These are phyloP conservation scores for Apodemia hepburni DNA, from an alignment of 2,888 invertebrate species.

Conservation along the genomic window DNA sequence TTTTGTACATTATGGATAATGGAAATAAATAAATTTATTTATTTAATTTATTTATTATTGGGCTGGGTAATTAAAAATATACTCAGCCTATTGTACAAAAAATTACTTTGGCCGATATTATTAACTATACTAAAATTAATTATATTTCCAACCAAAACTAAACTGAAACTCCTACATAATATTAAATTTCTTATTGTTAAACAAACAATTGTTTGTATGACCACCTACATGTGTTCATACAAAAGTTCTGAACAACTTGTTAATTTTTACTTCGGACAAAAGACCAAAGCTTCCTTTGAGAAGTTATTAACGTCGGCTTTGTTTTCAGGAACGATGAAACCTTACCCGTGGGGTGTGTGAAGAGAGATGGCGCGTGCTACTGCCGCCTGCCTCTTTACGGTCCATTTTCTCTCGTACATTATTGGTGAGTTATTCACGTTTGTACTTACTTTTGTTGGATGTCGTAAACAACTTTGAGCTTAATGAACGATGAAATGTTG, in stretches of 20 bases:
- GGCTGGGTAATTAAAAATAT: no score
- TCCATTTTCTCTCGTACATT: constrained; percentile 71
- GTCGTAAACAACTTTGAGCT: constrained; percentile 32
- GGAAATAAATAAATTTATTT: no score
- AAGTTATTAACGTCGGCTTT: constrained; percentile 58
- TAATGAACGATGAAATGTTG: constrained; percentile 23
- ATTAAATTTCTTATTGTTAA: constrained; percentile 4
- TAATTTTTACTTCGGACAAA: constrained; percentile 28
- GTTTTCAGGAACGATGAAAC: constrained; percentile 68
- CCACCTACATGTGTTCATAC: constrained; percentile 10
- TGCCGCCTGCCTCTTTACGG: constrained; percentile 65
- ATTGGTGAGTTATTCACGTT: constrained; percentile 55
- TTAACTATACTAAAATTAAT: not conserved
- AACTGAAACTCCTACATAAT: not conserved
- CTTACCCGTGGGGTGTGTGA: constrained; percentile 39
- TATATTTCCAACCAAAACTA: not conserved
- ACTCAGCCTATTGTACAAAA: no score
- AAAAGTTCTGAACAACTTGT: constrained; percentile 20
- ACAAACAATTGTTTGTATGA: not conserved
- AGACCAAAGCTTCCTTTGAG: constrained; percentile 40
- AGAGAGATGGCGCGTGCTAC: constrained; percentile 56
- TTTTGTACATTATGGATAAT: no score
- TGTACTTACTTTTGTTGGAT: constrained; percentile 24
- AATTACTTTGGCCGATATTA: not conserved
- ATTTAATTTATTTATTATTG: no score